phyloP scores from a whole-genome alignment of 64 coral and sea anemone species.

The Montipora sp. region DNA sequence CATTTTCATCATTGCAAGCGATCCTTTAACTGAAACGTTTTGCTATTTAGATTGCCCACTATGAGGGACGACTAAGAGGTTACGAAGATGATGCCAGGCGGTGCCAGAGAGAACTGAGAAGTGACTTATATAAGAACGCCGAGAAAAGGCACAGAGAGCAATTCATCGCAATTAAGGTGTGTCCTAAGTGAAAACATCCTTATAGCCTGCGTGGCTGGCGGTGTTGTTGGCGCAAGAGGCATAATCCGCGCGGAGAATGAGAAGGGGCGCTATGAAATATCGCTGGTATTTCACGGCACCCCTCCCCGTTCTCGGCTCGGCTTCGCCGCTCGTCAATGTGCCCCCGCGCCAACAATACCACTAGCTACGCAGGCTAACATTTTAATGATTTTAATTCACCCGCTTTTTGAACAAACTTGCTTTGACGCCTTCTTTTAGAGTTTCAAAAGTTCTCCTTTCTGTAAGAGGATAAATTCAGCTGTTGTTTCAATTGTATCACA shows the following conservation, averaged over 20 bases:
- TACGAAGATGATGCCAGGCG: constrained; percentile 79
- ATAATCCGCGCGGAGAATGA: too few relatives aligned
- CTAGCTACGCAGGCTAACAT: too few relatives aligned
- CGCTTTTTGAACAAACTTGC: too few relatives aligned
- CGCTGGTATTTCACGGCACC: too few relatives aligned
- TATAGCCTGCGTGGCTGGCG: neutral
- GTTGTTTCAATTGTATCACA: neutral
- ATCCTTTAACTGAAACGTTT: neutral
- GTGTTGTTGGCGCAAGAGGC: too few relatives aligned
- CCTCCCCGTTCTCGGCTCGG: too few relatives aligned
- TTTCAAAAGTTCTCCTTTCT: neutral
- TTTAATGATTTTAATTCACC: too few relatives aligned
- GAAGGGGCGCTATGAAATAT: too few relatives aligned
- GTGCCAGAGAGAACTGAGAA: constrained; percentile 80
- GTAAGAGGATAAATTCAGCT: neutral
- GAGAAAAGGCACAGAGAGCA: constrained; percentile 88
- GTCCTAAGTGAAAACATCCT: neutral
- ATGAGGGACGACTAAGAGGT: constrained; percentile 76
- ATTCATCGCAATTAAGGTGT: constrained; percentile 89
- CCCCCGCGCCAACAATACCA: too few relatives aligned
- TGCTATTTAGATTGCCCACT: constrained; percentile 70
- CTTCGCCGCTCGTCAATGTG: too few relatives aligned
- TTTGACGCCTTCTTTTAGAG: too few relatives aligned
- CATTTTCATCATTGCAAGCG: neutral
- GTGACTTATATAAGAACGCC: constrained; percentile 85